Base-by-base conservation (phyloP, 1,140 invertebrate species). In the Drosophila ficusphila region DNA sequence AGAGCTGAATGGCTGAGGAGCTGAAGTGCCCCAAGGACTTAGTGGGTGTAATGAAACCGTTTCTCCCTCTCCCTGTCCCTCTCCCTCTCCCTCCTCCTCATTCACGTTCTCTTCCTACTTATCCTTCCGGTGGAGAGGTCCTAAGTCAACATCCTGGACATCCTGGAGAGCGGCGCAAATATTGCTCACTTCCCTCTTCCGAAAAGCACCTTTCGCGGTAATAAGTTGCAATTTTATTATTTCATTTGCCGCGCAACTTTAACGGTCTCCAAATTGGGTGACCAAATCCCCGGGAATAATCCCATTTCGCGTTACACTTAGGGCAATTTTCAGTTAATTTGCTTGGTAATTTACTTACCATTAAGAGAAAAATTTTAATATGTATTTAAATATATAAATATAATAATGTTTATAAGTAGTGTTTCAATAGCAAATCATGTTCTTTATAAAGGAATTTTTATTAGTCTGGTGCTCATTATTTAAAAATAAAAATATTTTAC, bases 211-310 rank as follows among this genome's bases (percentile, higher is more conserved):
- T 58, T 53, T 61, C 56, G 79, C 42, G 73, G 68, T 74, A 82
- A 82, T 79, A 83, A 85, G 75, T 75, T 79, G 64, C 74, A 75
- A 79, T 74, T 77, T 78, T 77, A 74, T 83, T 78, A 77, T 69
- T 78, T 62, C 39, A 74, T 73, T 69, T 75, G 18, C 44, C 53
- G 25, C 16, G 18, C 39, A 52, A 46, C 38, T 41, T 65, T 42
- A 58, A 58, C 21, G 36, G 25, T 3, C 49, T 21, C 6, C n/a
- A 23, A 42, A 39, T 19, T 4, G 34, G 7, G 4, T 16, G 14
- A 38, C 14, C 7, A 38, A 38, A 38, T 38, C 34, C 2, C 14
- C 7, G 1, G 4, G 34, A 16, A 18, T 38, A 16, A 18, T 34
- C 3, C 12, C 33, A 34, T 34, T 1, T 12, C 11, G 33, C 1